phyloP scores from a whole-genome alignment of 2,113 vertebrate species.

The Deroptyus accipitrinus region DNA sequence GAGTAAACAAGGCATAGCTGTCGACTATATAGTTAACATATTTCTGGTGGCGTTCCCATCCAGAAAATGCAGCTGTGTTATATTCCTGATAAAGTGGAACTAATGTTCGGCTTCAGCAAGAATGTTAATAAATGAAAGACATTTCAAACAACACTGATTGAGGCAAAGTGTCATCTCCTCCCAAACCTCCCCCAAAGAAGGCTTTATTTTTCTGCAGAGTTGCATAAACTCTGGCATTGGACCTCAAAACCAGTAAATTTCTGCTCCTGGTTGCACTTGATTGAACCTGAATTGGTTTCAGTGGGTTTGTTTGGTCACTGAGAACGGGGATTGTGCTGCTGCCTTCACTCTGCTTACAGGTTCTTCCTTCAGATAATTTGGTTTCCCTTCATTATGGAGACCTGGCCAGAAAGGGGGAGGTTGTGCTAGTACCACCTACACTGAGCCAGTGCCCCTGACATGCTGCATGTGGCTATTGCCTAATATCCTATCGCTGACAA shows the following conservation, averaged over 20 bases:
- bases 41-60: conserved; percentile 48
- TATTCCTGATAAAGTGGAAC: conserved; percentile 57
- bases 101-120: conserved; percentile 1
- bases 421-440: neutral
- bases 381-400: neutral
- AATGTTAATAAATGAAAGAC: conserved; percentile 47
- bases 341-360: neutral
- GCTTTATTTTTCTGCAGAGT: neutral
- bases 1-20: conserved; percentile 50
- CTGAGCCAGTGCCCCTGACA: conserved; percentile 36
- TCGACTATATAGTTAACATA: conserved; percentile 15
- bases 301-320: neutral
- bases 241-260: neutral
- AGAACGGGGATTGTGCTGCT: neutral
- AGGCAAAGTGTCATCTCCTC: neutral
- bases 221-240: neutral
- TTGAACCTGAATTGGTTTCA: neutral
- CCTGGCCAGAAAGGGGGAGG: neutral
- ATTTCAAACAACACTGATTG: conserved; percentile 50
- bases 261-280: neutral
- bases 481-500: conserved; percentile 38
- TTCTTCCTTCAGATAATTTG: neutral
- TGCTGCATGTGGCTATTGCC: conserved; percentile 36
- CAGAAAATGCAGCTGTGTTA: conserved; percentile 61
- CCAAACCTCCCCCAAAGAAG: neutral